Base-by-base conservation (phyloP, 2,888 invertebrate genomes). In the Melinaea menophilus region DNA sequence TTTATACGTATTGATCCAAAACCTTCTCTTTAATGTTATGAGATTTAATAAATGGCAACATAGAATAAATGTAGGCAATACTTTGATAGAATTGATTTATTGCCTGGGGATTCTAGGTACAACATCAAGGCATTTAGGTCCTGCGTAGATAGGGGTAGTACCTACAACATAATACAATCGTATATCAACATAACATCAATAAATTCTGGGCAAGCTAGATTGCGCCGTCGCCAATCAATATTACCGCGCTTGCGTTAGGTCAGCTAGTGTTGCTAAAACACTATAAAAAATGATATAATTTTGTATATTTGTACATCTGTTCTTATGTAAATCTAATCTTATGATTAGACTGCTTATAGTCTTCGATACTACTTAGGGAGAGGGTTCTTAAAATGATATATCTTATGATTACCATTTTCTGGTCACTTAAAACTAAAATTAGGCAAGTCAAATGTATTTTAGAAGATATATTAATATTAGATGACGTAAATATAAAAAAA, bases 241-340 rank as follows among this genome's bases (percentile, higher is more conserved):
- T n/a, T 55, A 63, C 45, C 56, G 66, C 66, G 66, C 66, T 55
- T 66, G 63, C 63, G 65, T 65, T 58, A 58, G 51, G 59, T 56
- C 34, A 62, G 48, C n/a, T 48, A 31, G 65, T 63, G 62, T 65
- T 65, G 65, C 65, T 55, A 58, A 57, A 60, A n/a, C 57, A 35
- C 13, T 54, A 35, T 57, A 55, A 31, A 5, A 48, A 46, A 54
- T 22, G 7, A 60, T 51, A 12, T 31, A 60, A 54, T 57, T 57
- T 46, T 31, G 35, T 60, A 34, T 57, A 45, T 55, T 60, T 55
- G 55, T 60, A 41, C 33, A 47, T 57, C 37, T 11, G 13, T 58
- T 33, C 31, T 33, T 33, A 58, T 33, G 47, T 45, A 58, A 22
- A 12, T 4, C 33, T 33, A 47, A n/a, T 3, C 5, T 34, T 33